These are phyloP conservation scores for Etheostoma spectabile DNA, from an alignment of 2,113 vertebrate genomes.

Conservation along the genomic window DNA sequence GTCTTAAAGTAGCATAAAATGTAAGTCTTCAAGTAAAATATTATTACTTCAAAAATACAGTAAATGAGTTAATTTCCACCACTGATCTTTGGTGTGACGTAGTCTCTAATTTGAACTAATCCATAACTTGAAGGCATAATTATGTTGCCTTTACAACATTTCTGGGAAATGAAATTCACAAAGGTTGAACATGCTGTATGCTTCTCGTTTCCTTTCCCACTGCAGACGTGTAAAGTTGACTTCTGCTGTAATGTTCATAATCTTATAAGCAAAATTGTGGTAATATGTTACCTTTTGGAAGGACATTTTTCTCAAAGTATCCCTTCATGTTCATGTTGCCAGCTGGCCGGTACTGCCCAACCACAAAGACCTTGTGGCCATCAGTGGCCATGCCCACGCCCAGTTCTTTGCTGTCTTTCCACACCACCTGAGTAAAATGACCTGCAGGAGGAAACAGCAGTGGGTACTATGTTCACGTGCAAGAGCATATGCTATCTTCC, in stretches of 20 bases:
- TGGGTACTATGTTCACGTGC: not conserved
- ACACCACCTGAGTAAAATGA: constrained; percentile 84
- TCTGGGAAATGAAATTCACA: too few relatives aligned
- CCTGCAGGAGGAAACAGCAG: constrained; percentile 55
- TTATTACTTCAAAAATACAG: not conserved
- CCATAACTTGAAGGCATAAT: too few relatives aligned
- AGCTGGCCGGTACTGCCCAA: constrained; percentile 76
- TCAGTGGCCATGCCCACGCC: constrained; percentile 72
- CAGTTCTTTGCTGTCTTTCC: constrained; percentile 72
- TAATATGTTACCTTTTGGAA: constrained; percentile 50
- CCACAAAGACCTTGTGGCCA: constrained; percentile 62
- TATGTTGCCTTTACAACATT: not conserved
- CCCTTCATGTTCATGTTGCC: constrained; percentile 67
- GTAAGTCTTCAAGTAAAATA: not conserved
- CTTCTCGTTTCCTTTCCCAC: not conserved
- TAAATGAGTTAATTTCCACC: not conserved
- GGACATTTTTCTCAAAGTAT: constrained; percentile 72
- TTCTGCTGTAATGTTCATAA: not conserved
- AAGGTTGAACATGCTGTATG: not conserved
- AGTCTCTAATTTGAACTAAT: not conserved
- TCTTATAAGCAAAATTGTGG: not conserved
- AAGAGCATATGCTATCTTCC: not conserved
- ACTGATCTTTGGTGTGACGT: not conserved
- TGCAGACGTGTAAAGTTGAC: not conserved
- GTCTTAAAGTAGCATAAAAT: too few relatives aligned